These are phyloP conservation scores for Thripadectes ignobilis DNA, from an alignment of 2,797 vertebrate genomes.

Conservation along the genomic window DNA sequence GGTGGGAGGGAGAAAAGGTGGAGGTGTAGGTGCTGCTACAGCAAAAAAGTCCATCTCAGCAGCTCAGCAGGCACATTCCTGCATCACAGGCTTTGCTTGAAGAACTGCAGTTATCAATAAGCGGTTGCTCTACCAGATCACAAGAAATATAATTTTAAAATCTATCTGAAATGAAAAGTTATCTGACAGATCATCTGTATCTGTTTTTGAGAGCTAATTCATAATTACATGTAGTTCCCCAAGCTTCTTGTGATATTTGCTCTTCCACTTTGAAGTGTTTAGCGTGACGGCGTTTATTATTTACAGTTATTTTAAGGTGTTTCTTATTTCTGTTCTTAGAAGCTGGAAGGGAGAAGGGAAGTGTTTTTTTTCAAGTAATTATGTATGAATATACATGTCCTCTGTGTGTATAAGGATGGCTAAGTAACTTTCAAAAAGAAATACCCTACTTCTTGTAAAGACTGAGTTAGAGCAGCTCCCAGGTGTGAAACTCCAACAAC, in stretches of 20 bases:
- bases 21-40: not conserved
- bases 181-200: constrained; percentile 27
- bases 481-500: not conserved
- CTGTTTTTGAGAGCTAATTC: constrained; percentile 15
- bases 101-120: not conserved
- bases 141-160: not conserved
- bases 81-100: not conserved
- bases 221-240: constrained; percentile 4
- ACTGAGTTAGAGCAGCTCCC: not conserved
- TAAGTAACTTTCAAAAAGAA: not conserved
- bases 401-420: not conserved
- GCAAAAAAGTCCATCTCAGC: not conserved
- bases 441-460: not conserved
- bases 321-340: constrained; percentile 31
- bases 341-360: not conserved
- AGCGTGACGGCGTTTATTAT: constrained; percentile 4
- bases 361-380: not conserved
- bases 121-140: not conserved
- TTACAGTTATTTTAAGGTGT: constrained; percentile 55
- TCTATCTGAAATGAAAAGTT: not conserved
- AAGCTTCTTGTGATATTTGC: constrained; percentile 34
- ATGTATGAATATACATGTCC: not conserved
- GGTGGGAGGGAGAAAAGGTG: not conserved
- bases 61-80: rapidly evolving
- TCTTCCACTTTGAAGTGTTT: constrained; percentile 38